phyloP scores from a whole-genome alignment of 1,140 invertebrate species.

The Cyphomyrmex costatus region DNA sequence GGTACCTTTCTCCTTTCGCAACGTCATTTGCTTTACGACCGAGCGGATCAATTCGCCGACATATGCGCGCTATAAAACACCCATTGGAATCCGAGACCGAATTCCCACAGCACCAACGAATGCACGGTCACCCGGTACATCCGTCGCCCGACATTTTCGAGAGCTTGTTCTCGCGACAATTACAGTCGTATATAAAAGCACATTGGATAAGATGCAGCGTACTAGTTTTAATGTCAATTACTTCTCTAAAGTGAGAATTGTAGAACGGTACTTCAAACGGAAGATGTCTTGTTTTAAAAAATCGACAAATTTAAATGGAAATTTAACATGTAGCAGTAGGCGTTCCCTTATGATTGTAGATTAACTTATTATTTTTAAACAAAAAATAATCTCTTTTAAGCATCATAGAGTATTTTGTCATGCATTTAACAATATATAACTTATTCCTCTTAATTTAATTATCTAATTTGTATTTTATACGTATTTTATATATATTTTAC shows the following conservation, averaged over 20 bases:
- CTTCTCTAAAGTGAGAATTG: not conserved
- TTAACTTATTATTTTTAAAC: not conserved
- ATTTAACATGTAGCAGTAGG: too few relatives aligned
- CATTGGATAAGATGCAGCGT: not conserved
- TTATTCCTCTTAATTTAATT: not conserved
- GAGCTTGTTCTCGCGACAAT: constrained; percentile 17
- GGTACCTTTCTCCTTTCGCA: constrained; percentile 65
- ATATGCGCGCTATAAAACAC: constrained; percentile 66
- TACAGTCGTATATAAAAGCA: not conserved
- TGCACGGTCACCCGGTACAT: constrained; percentile 16
- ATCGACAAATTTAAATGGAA: not conserved
- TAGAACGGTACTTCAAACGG: not conserved
- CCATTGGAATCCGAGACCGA: constrained; percentile 67
- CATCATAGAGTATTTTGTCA: not conserved
- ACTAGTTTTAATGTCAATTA: not conserved
- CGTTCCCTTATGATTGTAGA: not conserved
- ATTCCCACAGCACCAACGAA: constrained; percentile 62
- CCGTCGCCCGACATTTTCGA: constrained; percentile 9
- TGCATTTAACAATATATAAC: not conserved
- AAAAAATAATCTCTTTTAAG: not conserved
- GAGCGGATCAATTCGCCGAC: constrained; percentile 71
- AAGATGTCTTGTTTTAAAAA: not conserved
- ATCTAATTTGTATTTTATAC: not conserved
- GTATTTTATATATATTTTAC: not conserved
- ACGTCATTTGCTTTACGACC: constrained; percentile 72